Evolutionary conservation across 2,888 invertebrate genomes (phyloP), one percentile per base, ranked within the genome.

Genomic region (Agrochola macilenta): DNA sequence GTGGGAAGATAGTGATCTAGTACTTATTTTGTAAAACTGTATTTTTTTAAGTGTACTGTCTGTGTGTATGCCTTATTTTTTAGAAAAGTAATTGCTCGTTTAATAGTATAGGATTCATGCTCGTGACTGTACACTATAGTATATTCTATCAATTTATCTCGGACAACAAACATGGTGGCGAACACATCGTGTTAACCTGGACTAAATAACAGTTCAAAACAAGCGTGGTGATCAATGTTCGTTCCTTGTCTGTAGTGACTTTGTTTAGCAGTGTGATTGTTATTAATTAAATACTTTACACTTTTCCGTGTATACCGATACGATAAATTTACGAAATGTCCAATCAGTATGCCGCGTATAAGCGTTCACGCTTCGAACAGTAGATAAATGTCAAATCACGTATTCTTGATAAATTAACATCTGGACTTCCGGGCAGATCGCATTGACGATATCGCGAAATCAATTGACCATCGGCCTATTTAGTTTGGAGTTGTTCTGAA

Each of bases 381-480:
- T 35, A 74, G n/a, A 74, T 46, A 74, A 35, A 58, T 60, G 58
- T 60, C 74, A 74, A 74, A 49, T 4, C 46, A 11, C 12, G 43
- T 58, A 46, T 58, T 74, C 74, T 74, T 74, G 74, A 74, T 74
- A 74, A 26, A 60, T 74, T 74, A 49, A 60, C 26, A 35, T 12
- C 35, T 60, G 20, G 14, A 39, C 46, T 14, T 57, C 54, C n/a
- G 43, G n/a, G n/a, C 20, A 8, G 30, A 57, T n/a, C n/a, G 46
- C 20, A 17, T 26, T 17, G 11, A 58, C 49, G n/a, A 58, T 74
- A 74, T 49, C 7, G 4, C 20, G 26, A 26, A 49, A 57, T 57
- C 43, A 46, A 57, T 73, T 74, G 23, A 74, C 30, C 7, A n/a
- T 49, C 20, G n/a, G 11, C 11, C 11, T 60, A 74, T 60, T 60